Percentiles rank a stretch among this genome's conserved stretches.
Evolutionary conservation across 2,888 invertebrate species (phyloP).

Genomic region (Drosophila pseudotalamancana): DNA sequence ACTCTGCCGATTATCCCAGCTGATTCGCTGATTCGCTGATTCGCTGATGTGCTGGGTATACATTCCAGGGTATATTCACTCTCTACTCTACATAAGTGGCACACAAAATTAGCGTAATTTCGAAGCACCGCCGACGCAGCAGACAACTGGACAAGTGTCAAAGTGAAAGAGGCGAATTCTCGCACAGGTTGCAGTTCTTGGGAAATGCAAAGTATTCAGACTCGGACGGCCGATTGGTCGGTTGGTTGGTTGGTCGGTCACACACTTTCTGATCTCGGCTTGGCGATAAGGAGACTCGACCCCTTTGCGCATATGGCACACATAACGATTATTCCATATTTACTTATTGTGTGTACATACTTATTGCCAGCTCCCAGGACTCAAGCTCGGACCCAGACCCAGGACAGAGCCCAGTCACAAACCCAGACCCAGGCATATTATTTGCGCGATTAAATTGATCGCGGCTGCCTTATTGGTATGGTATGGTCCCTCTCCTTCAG

Average conservation of each 20-base stretch:
- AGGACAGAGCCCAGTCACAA: background rate
- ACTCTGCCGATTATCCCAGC: constrained; percentile 78
- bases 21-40: too few species aligned
- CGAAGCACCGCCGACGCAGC: constrained; percentile 60
- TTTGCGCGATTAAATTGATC: constrained; percentile 84
- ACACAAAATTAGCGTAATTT: constrained; percentile 78
- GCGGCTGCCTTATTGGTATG: constrained; percentile 51
- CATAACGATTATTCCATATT: constrained; percentile 81
- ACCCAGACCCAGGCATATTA: constrained; percentile 67
- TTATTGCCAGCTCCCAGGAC: constrained; percentile 53
- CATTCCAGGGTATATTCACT: constrained; percentile 56
- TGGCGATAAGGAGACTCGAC: constrained; percentile 63
- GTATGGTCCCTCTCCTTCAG: constrained; percentile 19
- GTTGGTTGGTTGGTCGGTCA: constrained; percentile 45
- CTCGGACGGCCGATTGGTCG: constrained; percentile 14
- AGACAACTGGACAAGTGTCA: constrained; percentile 65
- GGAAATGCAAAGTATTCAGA: constrained; percentile 64
- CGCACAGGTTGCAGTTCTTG: constrained; percentile 72
- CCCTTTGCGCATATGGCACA: constrained; percentile 62
- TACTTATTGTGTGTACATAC: constrained; percentile 79
- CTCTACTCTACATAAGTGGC: constrained; percentile 63
- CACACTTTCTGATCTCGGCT: constrained; percentile 75
- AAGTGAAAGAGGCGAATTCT: constrained; percentile 73
- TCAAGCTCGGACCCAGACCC: constrained; percentile 14
- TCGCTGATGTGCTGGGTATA: constrained; percentile 28